Percentiles rank a stretch among this genome's conserved stretches.
Conservation (phyloP, 2,797 vertebrate species). For the Lycodopsis pacificus region DNA sequence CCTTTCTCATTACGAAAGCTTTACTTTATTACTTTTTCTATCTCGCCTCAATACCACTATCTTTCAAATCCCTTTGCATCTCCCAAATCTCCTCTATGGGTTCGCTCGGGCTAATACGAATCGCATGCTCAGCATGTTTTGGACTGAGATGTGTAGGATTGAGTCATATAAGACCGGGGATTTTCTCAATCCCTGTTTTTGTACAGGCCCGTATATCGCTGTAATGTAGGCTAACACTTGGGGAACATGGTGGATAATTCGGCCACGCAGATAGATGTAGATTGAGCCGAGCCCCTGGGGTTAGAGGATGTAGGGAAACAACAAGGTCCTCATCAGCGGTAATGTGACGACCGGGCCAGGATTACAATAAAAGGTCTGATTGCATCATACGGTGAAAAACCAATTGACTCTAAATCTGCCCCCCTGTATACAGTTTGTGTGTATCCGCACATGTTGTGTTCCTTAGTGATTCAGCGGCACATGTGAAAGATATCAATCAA, state of each 20-base stretch:
- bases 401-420: constrained; percentile 55
- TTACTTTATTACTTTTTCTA: constrained; percentile 24
- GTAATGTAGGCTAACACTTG: constrained; percentile 58
- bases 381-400: constrained; percentile 46
- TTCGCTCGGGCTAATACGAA: constrained; percentile 46
- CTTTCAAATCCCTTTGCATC: constrained; percentile 49
- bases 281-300: constrained; percentile 44
- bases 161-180: constrained; percentile 44
- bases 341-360: constrained; percentile 59
- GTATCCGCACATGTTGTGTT: constrained; percentile 43
- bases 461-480: constrained; percentile 50
- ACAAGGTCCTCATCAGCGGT: constrained; percentile 62
- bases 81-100: constrained; percentile 47
- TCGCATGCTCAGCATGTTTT: constrained; percentile 39
- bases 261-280: constrained; percentile 28
- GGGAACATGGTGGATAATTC: constrained; percentile 55
- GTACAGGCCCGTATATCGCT: constrained; percentile 3
- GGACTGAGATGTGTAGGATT: constrained; percentile 49
- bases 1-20: constrained; percentile 26
- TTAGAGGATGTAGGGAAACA: constrained; percentile 55
- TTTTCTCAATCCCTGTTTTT: constrained; percentile 59
- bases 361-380: constrained; percentile 66
- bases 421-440: constrained; percentile 29
- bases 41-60: constrained; percentile 10
- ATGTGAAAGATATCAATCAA: constrained; percentile 63